Evolutionary conservation across 2,888 invertebrate species (phyloP), one percentile per base, ranked within the genome.

Genomic region (Lepidocyrtoides sp.): DNA sequence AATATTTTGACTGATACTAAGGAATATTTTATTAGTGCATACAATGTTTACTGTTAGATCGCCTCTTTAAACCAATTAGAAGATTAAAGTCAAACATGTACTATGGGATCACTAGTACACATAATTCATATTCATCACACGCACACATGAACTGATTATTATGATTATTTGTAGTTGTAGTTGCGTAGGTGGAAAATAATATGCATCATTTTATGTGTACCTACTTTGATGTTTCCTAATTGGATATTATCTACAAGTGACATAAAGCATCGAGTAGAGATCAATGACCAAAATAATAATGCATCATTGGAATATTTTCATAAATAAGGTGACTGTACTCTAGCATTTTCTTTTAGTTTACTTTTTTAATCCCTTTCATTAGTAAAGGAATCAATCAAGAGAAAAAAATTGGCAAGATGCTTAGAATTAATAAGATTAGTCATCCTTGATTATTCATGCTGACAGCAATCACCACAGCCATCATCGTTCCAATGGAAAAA

Each of bases 211-310:
- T 26, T n/a, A 7, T 60, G 23, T 12, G 12, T 63, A 29, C 3
- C 29, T 29, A 4, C 23, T n/a, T 2, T 57, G 26, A 29, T 29
- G 8, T 63, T 63, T 29, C 7, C 29, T 63, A 63, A 63, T 63
- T 26, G 29, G 29, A 63, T 29, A n/a, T 36, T 36, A 36, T 36
- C 7, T 36, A 36, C 2, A 36, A 2, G 7, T 36, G 36, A 36
- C 36, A 36, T 36, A 36, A 36, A 36, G 36, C 36, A n/a, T n/a
- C n/a, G n/a, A n/a, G n/a, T n/a, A n/a, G n/a, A 63, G 82, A 82
- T 60, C 82, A 82, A 82, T 82, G 82, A 82, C 82, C 82, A 82
- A 79, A 54, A 32, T 2, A 2, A 63, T 26, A 12, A 63, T 29
- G n/a, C n/a, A n/a, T n/a, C n/a, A n/a, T n/a, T n/a, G n/a, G n/a